Conservation (phyloP, 2,888 invertebrate species). For the Erebia palarica region DNA sequence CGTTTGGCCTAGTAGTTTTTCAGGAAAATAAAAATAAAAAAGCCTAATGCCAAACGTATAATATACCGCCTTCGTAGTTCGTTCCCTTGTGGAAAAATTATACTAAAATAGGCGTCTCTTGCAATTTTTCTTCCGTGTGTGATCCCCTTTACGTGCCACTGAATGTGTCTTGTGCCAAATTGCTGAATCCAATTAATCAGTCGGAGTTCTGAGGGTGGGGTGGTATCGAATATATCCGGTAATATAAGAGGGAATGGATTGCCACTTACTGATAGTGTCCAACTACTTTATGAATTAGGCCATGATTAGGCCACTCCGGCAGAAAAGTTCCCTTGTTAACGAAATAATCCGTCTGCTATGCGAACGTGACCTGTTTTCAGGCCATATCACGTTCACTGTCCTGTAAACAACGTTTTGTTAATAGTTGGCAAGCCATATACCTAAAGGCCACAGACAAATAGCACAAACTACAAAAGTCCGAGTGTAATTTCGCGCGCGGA, state of each 20-base stretch:
- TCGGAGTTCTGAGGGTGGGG: slow-evolving; percentile 23
- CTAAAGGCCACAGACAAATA: too few species aligned
- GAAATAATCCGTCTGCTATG: not conserved
- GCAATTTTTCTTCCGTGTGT: too few species aligned
- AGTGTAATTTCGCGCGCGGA: too few species aligned
- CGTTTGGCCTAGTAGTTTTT: too few species aligned
- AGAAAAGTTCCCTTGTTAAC: not conserved
- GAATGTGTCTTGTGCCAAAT: slow-evolving; percentile 22
- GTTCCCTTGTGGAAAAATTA: too few species aligned
- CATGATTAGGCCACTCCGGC: not conserved
- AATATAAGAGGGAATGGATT: slow-evolving; percentile 33
- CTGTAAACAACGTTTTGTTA: not conserved
- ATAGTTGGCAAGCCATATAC: too few species aligned
- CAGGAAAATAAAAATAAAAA: too few species aligned
- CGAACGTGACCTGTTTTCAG: not conserved
- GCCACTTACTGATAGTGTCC: slow-evolving; percentile 28
- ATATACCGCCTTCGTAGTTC: too few species aligned
- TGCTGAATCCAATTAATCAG: slow-evolving; percentile 23
- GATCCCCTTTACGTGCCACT: not conserved
- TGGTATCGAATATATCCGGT: slow-evolving; percentile 23
- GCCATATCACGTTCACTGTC: not conserved
- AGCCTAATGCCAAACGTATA: too few species aligned
- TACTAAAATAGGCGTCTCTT: too few species aligned
- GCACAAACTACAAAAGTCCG: too few species aligned
- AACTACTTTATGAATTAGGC: slow-evolving; percentile 23